phyloP scores from a whole-genome alignment of 2,797 vertebrate species.

The Peromyscus melanophrys region DNA sequence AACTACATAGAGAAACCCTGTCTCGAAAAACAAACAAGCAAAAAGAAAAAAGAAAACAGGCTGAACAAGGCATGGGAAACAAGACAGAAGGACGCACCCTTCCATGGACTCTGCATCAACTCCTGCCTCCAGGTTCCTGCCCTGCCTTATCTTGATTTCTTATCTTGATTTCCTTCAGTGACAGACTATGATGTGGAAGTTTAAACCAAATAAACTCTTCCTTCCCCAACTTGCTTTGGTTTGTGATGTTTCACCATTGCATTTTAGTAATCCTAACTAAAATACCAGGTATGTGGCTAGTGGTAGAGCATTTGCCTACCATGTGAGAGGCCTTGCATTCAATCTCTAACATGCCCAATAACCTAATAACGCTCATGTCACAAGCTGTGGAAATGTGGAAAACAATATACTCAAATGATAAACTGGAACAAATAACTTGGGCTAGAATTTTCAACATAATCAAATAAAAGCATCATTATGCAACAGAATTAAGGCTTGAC shows the following conservation, averaged over 20 bases:
- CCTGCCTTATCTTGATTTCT: neutral
- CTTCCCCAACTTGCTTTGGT: neutral
- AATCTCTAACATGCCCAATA: neutral
- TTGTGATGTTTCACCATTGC: neutral
- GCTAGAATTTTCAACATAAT: conserved; percentile 44
- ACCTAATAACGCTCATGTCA: conserved; percentile 8
- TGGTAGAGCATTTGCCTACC: neutral
- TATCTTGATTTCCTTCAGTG: neutral
- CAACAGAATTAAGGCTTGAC: neutral
- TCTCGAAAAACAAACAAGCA: no score
- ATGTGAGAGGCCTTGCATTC: neutral
- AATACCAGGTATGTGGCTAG: neutral
- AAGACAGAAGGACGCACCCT: neutral
- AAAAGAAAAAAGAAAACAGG: neutral
- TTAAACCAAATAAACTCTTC: neutral
- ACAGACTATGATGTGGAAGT: neutral
- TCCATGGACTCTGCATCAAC: neutral
- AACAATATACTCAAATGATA: conserved; percentile 28
- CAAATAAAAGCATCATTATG: neutral
- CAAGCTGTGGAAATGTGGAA: neutral
- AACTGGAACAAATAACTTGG: conserved; percentile 25
- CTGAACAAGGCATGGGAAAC: neutral
- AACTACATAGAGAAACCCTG: no score
- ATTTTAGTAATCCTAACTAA: neutral
- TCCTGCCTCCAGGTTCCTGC: neutral